Evolutionary conservation across 2,888 invertebrate species (phyloP).

Genomic region (Macaria notata): DNA sequence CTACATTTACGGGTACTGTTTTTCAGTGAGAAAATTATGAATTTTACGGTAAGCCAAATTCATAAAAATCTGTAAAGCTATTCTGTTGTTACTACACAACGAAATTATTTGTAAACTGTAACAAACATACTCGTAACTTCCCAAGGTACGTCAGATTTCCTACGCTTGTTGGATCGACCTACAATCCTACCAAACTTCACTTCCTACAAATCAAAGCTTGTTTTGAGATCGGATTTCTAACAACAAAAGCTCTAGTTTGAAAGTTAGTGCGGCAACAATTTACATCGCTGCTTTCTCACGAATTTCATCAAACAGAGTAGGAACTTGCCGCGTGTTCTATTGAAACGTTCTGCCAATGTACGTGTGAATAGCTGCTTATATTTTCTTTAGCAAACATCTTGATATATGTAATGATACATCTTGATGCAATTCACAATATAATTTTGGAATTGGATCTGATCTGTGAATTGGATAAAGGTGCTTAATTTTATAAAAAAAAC

Average conservation of each 20-base stretch:
- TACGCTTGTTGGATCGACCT: background rate
- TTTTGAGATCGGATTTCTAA: constrained; percentile 5
- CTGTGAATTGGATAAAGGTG: too few species aligned
- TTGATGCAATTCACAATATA: too few species aligned
- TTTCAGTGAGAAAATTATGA: too few species aligned
- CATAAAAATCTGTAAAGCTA: too few species aligned
- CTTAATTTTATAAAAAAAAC: too few species aligned
- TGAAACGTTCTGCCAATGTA: constrained; percentile 4
- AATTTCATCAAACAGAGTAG: constrained; percentile 6
- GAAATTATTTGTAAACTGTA: too few species aligned
- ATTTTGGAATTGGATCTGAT: too few species aligned
- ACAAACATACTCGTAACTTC: too few species aligned
- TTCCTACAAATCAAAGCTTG: constrained; percentile 9
- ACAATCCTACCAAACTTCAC: background rate
- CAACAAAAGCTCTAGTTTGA: constrained; percentile 9
- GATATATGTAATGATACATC: too few species aligned
- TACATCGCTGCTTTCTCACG: constrained; percentile 6
- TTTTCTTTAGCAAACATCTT: background rate
- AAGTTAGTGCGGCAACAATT: constrained; percentile 10
- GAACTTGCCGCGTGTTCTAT: constrained; percentile 5
- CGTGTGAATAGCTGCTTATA: background rate
- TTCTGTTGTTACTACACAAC: too few species aligned
- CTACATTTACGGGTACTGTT: too few species aligned
- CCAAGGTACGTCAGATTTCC: background rate
- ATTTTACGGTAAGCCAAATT: too few species aligned